Evolutionary conservation across 2,888 invertebrate species (phyloP).

Genomic region (Dynastes maya): DNA sequence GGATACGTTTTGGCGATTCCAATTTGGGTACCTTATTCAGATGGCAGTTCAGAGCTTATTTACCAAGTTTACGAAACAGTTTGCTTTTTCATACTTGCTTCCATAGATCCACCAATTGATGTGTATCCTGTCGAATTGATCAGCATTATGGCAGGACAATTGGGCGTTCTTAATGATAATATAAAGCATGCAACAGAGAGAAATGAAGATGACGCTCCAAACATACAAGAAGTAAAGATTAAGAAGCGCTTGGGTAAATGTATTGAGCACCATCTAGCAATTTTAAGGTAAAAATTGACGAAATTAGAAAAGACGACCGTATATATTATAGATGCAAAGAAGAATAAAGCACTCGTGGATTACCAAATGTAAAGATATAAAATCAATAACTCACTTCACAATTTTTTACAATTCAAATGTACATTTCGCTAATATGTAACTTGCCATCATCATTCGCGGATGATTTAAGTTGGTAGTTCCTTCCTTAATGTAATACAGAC

Average conservation of each 20-base stretch:
- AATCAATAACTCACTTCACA: too few relatives aligned
- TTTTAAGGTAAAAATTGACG: neutral
- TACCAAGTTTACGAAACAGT: neutral
- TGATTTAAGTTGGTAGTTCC: too few relatives aligned
- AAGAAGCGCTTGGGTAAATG: neutral
- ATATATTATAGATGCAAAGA: too few relatives aligned
- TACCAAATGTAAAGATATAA: too few relatives aligned
- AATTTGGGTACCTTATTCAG: slow-evolving; percentile 5
- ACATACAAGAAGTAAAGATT: neutral
- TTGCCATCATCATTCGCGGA: too few relatives aligned
- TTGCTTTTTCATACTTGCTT: neutral
- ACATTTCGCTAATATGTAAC: too few relatives aligned
- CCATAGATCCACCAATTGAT: neutral
- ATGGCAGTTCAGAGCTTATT: neutral
- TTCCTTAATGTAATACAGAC: too few relatives aligned
- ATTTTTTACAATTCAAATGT: too few relatives aligned
- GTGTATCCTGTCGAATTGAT: neutral
- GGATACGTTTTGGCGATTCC: slow-evolving; percentile 22
- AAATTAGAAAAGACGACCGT: too few relatives aligned
- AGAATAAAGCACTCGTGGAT: too few relatives aligned
- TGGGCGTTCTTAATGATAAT: slow-evolving; percentile 28
- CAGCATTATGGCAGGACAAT: slow-evolving; percentile 7
- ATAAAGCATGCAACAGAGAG: neutral
- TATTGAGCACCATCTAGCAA: slow-evolving; percentile 14
- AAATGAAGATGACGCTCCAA: neutral